Conservation (phyloP, 1,140 invertebrate genomes). For the Pectinophora gossypiella region DNA sequence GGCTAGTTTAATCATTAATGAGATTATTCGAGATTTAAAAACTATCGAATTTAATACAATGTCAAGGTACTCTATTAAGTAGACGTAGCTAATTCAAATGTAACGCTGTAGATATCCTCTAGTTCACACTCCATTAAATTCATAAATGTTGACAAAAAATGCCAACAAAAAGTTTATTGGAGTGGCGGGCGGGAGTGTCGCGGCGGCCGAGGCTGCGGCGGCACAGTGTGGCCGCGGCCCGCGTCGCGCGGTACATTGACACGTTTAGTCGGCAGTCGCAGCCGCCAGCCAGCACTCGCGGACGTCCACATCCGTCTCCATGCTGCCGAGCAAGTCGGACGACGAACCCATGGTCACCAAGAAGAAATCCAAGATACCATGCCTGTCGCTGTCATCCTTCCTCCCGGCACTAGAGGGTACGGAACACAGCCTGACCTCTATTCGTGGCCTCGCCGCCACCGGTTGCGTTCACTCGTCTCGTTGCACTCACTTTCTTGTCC, state of each 20-base stretch:
- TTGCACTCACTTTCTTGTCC: conserved; percentile 67
- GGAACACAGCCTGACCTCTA: conserved; percentile 54
- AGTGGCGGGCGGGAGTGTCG: neutral
- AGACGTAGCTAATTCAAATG: conserved; percentile 1
- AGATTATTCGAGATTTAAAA: too few species aligned
- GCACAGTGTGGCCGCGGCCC: conserved; percentile 44
- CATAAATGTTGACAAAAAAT: neutral
- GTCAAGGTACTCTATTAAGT: too few species aligned
- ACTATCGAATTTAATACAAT: too few species aligned
- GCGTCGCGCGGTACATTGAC: conserved; percentile 56
- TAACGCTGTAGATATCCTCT: neutral
- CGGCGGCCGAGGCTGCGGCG: conserved; percentile 4
- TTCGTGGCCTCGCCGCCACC: conserved; percentile 56
- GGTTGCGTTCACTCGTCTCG: conserved; percentile 59
- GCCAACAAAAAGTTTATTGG: neutral
- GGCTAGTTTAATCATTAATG: too few species aligned
- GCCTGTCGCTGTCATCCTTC: conserved; percentile 60
- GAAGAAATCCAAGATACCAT: conserved; percentile 70
- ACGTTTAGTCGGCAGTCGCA: conserved; percentile 37
- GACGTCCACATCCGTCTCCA: conserved; percentile 50
- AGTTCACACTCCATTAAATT: conserved; percentile 1
- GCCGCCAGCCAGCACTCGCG: conserved; percentile 51
- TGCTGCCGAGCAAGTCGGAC: conserved; percentile 62
- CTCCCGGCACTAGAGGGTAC: conserved; percentile 67
- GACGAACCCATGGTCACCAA: conserved; percentile 63